Percentiles rank a stretch among this genome's conserved stretches.
Evolutionary conservation across 2,888 invertebrate genomes (phyloP).

Genomic region (Gastrophysa polygoni): DNA sequence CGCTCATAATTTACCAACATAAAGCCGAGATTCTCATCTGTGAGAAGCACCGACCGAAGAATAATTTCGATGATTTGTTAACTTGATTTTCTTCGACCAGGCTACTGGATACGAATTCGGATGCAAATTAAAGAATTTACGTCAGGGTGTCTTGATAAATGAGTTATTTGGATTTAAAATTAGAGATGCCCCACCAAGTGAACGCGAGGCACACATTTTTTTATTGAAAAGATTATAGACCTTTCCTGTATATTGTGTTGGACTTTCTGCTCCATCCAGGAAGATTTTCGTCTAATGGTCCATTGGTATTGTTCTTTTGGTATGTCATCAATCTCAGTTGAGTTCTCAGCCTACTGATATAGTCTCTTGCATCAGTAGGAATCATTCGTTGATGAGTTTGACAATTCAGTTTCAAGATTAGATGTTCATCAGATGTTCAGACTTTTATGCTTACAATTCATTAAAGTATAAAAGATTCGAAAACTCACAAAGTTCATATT

Average conservation of each 20-base stretch:
- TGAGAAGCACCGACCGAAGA: slow-evolving; percentile 40
- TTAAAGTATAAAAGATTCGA: no score
- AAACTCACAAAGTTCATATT: no score
- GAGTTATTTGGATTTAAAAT: slow-evolving; percentile 50
- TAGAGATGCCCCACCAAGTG: slow-evolving; percentile 40
- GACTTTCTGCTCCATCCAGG: slow-evolving; percentile 5
- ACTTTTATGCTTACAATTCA: no score
- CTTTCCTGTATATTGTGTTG: slow-evolving; percentile 14
- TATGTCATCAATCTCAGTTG: no score
- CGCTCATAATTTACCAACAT: slow-evolving; percentile 42
- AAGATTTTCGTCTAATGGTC: not conserved
- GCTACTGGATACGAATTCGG: slow-evolving; percentile 51
- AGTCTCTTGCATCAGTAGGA: no score
- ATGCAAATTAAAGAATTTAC: slow-evolving; percentile 53
- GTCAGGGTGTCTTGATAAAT: slow-evolving; percentile 49
- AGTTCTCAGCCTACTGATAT: no score
- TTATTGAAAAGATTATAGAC: slow-evolving; percentile 30
- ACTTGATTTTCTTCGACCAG: slow-evolving; percentile 47
- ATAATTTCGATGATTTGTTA: slow-evolving; percentile 52
- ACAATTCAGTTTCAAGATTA: no score
- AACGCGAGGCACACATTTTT: slow-evolving; percentile 20
- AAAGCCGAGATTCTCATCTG: slow-evolving; percentile 33
- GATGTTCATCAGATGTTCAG: no score
- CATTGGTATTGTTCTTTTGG: no score
- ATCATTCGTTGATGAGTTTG: no score